A percentile compares a stretch with the other conserved stretches of the same genome.
phyloP scores from a whole-genome alignment of 2,888 invertebrate species.

The Acanthosoma haemorrhoidale region DNA sequence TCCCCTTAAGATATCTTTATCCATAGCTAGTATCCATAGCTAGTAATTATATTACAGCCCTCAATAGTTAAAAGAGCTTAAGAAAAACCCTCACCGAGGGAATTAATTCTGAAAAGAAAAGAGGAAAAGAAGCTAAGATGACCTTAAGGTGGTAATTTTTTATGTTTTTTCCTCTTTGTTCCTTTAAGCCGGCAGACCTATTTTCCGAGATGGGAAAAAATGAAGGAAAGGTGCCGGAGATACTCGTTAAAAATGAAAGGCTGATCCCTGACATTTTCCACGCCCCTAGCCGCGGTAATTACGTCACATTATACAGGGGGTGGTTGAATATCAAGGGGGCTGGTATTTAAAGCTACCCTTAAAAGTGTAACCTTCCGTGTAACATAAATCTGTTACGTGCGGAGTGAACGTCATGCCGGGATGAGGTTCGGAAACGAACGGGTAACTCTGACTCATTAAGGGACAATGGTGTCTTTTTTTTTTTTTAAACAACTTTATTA shows the following conservation, averaged over 20 bases:
- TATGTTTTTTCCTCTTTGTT: not conserved
- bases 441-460: not conserved
- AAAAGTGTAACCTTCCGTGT: not conserved
- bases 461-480: too few relatives aligned
- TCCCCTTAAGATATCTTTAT: too few relatives aligned
- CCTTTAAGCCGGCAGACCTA: not conserved
- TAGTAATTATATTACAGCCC: not conserved
- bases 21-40: too few relatives aligned
- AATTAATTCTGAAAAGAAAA: not conserved
- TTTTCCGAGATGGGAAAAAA: not conserved
- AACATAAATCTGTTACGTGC: not conserved
- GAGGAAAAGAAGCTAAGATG: not conserved
- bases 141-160: not conserved
- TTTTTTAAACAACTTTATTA: too few relatives aligned
- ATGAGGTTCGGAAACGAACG: too few relatives aligned
- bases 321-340: not conserved
- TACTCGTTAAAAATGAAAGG: constrained; percentile 9
- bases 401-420: too few relatives aligned
- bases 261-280: not conserved
- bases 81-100: not conserved
- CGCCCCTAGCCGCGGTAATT: not conserved
- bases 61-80: not conserved
- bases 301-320: constrained; percentile 3
- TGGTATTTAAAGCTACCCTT: constrained; percentile 8
- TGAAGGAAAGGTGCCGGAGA: not conserved